Conservation (phyloP, 1,140 invertebrate genomes). For the Drosophila santomea region DNA sequence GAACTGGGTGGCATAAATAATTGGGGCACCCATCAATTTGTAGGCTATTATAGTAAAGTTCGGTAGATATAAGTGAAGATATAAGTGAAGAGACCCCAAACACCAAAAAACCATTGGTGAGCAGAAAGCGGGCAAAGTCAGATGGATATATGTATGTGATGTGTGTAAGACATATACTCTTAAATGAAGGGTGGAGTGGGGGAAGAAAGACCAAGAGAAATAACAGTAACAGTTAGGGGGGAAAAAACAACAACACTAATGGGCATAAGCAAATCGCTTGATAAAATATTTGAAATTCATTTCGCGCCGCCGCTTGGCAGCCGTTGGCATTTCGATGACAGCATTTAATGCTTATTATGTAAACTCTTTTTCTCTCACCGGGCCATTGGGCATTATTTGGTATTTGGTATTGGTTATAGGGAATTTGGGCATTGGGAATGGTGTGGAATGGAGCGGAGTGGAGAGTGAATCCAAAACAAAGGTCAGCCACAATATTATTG, state of each 20-base stretch:
- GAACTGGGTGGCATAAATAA: no score
- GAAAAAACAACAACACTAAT: slow-evolving; percentile 14
- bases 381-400: no score
- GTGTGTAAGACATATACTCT: no score
- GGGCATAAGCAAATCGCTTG: slow-evolving; percentile 56
- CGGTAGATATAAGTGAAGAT: no score
- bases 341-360: slow-evolving; percentile 77
- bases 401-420: neutral
- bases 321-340: slow-evolving; percentile 72
- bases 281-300: slow-evolving; percentile 77
- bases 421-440: neutral
- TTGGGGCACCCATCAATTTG: no score
- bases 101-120: neutral
- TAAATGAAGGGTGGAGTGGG: slow-evolving; percentile 4
- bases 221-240: slow-evolving; percentile 19
- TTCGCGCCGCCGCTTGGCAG: slow-evolving; percentile 61
- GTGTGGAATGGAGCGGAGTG: neutral
- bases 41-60: no score
- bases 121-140: slow-evolving; percentile 10
- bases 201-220: slow-evolving; percentile 16
- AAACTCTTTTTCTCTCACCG: slow-evolving; percentile 48
- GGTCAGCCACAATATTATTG: slow-evolving; percentile 48
- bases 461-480: slow-evolving; percentile 26
- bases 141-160: no score
- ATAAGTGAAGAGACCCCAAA: neutral